Percentiles rank a stretch among this genome's conserved stretches.
Conservation (phyloP, 1,140 invertebrate species). For the Zaprionus kolodkinae region DNA sequence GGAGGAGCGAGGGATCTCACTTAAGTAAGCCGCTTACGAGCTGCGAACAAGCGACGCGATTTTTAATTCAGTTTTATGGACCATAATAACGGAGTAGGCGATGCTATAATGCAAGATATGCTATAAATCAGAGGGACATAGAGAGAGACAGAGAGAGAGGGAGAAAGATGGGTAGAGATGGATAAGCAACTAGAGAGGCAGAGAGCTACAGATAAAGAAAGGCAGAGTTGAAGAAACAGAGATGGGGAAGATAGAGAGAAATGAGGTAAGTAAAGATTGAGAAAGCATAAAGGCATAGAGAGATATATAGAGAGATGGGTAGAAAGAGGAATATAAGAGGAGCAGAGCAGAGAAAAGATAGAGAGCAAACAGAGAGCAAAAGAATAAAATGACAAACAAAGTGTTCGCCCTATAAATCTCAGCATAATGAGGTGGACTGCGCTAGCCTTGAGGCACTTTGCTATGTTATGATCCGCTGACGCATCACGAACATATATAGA, state of each 20-base stretch:
- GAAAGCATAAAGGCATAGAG: background rate
- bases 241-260: no score
- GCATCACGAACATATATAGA: constrained; percentile 14
- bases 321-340: no score
- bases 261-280: no score
- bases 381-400: background rate
- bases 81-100: background rate
- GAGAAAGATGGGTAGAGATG: no score
- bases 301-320: no score
- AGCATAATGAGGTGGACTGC: background rate
- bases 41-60: background rate
- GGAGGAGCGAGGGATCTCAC: background rate
- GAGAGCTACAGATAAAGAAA: background rate
- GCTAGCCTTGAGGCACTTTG: constrained; percentile 32
- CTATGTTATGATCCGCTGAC: constrained; percentile 38
- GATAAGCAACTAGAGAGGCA: no score
- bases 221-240: background rate
- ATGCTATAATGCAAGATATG: background rate
- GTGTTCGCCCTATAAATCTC: background rate
- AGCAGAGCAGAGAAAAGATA: no score
- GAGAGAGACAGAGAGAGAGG: background rate
- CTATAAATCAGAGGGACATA: background rate
- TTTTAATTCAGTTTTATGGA: background rate
- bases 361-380: no score
- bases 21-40: background rate